Evolutionary conservation across 92 coral and sea anemone genomes (phyloP).

Genomic region (Plumapathes pennacea): DNA sequence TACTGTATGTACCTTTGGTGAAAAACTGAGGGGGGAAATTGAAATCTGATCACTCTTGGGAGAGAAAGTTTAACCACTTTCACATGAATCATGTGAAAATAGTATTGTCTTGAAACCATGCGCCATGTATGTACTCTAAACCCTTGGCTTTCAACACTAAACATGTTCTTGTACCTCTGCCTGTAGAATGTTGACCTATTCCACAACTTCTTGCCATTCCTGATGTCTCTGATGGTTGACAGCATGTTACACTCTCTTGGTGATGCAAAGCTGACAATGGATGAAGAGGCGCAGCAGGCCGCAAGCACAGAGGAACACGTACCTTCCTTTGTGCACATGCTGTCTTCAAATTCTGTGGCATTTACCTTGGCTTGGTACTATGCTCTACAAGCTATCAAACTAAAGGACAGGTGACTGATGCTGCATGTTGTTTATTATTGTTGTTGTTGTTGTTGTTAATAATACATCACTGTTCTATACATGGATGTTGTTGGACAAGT

Average conservation of each 20-base stretch:
- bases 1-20: too few relatives aligned
- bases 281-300: slow-evolving; percentile 46
- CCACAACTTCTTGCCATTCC: slow-evolving; percentile 79
- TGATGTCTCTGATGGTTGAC: slow-evolving; percentile 96
- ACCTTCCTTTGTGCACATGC: slow-evolving; percentile 77
- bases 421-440: neutral
- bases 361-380: slow-evolving; percentile 85
- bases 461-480: neutral
- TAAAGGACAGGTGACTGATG: slow-evolving; percentile 75
- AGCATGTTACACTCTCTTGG: slow-evolving; percentile 65
- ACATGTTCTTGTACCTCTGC: neutral
- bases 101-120: too few relatives aligned
- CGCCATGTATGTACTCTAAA: too few relatives aligned
- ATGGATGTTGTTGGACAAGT: too few relatives aligned
- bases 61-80: too few relatives aligned
- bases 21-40: too few relatives aligned
- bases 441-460: neutral
- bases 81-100: too few relatives aligned
- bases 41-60: too few relatives aligned
- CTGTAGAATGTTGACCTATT: slow-evolving; percentile 77
- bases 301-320: slow-evolving; percentile 55
- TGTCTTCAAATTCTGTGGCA: slow-evolving; percentile 76
- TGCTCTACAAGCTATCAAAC: slow-evolving; percentile 72
- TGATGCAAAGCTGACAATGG: slow-evolving; percentile 59
- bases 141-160: too few relatives aligned